These are phyloP conservation scores for Eupithecia exiguata DNA, from an alignment of 2,888 invertebrate genomes.

Conservation along the genomic window DNA sequence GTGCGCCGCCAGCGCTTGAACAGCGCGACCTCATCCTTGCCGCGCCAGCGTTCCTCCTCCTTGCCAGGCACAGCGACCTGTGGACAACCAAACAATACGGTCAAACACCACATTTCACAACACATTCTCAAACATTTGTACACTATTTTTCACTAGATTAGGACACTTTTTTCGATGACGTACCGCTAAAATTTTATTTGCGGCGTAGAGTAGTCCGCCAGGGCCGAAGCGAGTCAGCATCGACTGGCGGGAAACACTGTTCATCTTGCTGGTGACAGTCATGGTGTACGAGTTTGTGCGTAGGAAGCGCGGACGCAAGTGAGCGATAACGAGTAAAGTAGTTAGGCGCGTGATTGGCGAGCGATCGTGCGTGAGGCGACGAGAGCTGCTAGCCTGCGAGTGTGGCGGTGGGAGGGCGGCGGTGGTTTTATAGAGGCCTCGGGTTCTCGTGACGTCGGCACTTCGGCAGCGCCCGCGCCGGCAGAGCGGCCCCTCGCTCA, in stretches of 20 bases:
- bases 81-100: constrained; percentile 73
- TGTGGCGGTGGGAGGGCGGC: constrained; percentile 75
- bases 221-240: constrained; percentile 78
- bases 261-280: constrained; percentile 83
- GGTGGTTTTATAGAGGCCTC: constrained; percentile 78
- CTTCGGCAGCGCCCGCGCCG: constrained; percentile 62
- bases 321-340: constrained; percentile 56
- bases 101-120: constrained; percentile 66
- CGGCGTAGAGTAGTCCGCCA: constrained; percentile 78
- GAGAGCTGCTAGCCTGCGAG: constrained; percentile 71
- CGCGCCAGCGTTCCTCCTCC: constrained; percentile 79
- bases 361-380: constrained; percentile 62
- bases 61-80: constrained; percentile 81
- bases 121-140: constrained; percentile 38
- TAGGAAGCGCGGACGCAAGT: constrained; percentile 64
- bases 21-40: constrained; percentile 75
- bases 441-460: constrained; percentile 76
- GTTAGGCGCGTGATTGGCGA: constrained; percentile 63
- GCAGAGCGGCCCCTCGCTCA: constrained; percentile 51
- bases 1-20: constrained; percentile 78
- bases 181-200: constrained; percentile 82
- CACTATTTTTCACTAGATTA: constrained; percentile 49
- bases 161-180: constrained; percentile 65
- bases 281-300: constrained; percentile 68
- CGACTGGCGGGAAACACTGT: constrained; percentile 81